Evolutionary conservation across 2,888 invertebrate species (phyloP).

Genomic region (Xiphydria camelus): DNA sequence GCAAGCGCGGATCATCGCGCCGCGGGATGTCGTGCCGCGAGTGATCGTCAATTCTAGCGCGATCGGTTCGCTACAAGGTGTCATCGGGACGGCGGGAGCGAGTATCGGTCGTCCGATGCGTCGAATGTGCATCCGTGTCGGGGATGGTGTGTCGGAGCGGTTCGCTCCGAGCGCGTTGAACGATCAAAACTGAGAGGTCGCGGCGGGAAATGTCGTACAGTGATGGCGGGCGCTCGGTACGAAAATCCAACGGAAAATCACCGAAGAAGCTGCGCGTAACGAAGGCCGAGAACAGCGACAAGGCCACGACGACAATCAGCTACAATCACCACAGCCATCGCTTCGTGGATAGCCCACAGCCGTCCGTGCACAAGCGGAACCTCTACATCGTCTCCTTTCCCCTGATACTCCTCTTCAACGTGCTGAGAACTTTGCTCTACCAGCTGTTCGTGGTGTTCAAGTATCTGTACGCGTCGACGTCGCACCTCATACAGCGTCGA

Average conservation of each 20-base stretch:
- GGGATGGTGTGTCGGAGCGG: conserved; percentile 3
- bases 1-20: too few species aligned
- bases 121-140: background rate
- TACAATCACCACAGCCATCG: conserved; percentile 43
- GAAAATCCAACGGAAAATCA: conserved; percentile 57
- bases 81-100: too few species aligned
- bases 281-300: conserved; percentile 50
- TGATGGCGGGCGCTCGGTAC: conserved; percentile 58
- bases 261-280: conserved; percentile 58
- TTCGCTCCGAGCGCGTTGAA: background rate
- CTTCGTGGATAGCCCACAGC: conserved; percentile 61
- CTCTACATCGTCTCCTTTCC: conserved; percentile 87
- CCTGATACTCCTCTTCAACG: conserved; percentile 82
- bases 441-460: conserved; percentile 85
- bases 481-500: conserved; percentile 71
- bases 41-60: background rate
- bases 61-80: too few species aligned
- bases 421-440: conserved; percentile 80
- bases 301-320: conserved; percentile 51
- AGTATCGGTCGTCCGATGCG: background rate
- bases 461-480: conserved; percentile 81
- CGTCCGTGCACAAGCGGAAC: conserved; percentile 85
- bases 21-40: background rate
- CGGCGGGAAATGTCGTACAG: conserved; percentile 55
- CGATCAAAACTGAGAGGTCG: conserved; percentile 11